A percentile compares a stretch with the other conserved stretches of the same genome.
These are phyloP conservation scores for Leptodactylus fuscus DNA, from an alignment of 2,113 vertebrate genomes.

Conservation along the genomic window DNA sequence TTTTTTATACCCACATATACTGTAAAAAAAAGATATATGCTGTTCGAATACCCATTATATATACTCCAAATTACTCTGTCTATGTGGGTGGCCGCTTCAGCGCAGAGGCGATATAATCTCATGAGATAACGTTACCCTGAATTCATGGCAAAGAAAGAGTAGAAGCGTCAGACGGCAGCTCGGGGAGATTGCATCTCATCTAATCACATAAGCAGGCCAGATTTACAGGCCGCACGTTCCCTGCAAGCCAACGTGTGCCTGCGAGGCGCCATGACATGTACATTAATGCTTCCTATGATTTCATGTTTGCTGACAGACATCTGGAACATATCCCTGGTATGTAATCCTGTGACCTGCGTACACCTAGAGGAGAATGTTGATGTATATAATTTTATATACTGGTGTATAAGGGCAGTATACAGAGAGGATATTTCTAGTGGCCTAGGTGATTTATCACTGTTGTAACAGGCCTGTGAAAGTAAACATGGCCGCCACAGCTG, in stretches of 20 bases:
- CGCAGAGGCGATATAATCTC: neutral
- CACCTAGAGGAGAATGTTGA: neutral
- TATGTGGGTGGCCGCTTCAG: neutral
- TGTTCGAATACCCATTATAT: neutral
- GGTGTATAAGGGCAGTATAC: neutral
- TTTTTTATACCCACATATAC: neutral
- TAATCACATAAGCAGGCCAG: neutral
- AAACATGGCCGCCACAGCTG: conserved; percentile 40
- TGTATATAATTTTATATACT: neutral
- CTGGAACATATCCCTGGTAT: neutral
- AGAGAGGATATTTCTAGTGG: neutral
- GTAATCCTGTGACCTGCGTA: neutral
- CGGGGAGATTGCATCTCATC: neutral
- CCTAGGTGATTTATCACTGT: neutral
- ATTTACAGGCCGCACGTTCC: conserved; percentile 16
- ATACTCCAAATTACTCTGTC: neutral
- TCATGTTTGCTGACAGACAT: neutral
- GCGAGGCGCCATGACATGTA: neutral
- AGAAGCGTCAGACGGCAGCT: neutral
- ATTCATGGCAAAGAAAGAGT: neutral
- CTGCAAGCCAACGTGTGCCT: neutral
- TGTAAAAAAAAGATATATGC: no score
- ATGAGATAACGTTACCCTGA: neutral
- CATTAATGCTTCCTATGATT: neutral
- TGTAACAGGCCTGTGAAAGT: conserved; percentile 9